Conservation (phyloP, 2,888 invertebrate genomes). For the Xanthorhoe spadicearia region DNA sequence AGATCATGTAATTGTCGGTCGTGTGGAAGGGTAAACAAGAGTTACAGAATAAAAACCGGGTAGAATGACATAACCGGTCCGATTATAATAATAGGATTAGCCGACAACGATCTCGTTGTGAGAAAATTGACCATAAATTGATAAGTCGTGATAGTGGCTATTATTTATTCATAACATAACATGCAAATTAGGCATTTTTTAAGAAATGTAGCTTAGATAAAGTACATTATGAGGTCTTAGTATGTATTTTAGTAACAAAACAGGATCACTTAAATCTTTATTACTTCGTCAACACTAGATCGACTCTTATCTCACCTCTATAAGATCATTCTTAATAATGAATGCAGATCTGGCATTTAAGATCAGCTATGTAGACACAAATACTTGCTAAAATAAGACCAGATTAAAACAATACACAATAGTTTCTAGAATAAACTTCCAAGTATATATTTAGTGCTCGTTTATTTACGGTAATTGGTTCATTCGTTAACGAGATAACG, state of each 20-base stretch:
- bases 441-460: slow-evolving; percentile 37
- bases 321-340: too few relatives aligned
- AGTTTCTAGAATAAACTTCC: slow-evolving; percentile 39
- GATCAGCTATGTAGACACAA: neutral
- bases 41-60: slow-evolving; percentile 8
- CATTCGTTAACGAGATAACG: slow-evolving; percentile 48
- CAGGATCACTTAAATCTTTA: neutral
- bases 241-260: neutral
- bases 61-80: slow-evolving; percentile 36
- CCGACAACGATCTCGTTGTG: slow-evolving; percentile 37
- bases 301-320: too few relatives aligned
- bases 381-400: slow-evolving; percentile 19
- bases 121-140: slow-evolving; percentile 38
- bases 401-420: slow-evolving; percentile 42
- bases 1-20: neutral
- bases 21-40: slow-evolving; percentile 3
- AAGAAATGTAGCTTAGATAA: neutral
- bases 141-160: slow-evolving; percentile 27
- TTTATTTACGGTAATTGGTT: slow-evolving; percentile 48
- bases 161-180: slow-evolving; percentile 16
- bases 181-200: slow-evolving; percentile 14
- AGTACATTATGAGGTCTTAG: neutral
- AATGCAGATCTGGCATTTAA: neutral
- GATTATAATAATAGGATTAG: slow-evolving; percentile 33
- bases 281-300: too few relatives aligned